phyloP scores from a whole-genome alignment of 1,140 invertebrate genomes.

The Scaptomyza pallida region DNA sequence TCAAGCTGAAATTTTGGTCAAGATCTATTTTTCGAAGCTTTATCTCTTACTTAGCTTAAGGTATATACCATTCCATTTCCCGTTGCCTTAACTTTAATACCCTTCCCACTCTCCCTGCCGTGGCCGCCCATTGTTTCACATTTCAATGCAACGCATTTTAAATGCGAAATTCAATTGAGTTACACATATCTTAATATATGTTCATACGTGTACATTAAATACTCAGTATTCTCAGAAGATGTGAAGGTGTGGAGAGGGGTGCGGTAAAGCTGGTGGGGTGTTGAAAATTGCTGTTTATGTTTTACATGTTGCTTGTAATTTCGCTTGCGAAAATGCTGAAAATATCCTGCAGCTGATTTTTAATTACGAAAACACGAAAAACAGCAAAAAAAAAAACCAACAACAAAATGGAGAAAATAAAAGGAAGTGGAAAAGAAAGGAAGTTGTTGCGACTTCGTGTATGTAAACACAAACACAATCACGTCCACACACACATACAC shows the following conservation, averaged over 20 bases:
- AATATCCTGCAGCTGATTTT: slow-evolving; percentile 80
- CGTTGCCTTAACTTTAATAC: not conserved
- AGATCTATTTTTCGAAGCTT: no score
- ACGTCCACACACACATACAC: slow-evolving; percentile 17
- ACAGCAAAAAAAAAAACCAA: slow-evolving; percentile 36
- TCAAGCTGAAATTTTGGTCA: no score
- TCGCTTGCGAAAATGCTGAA: slow-evolving; percentile 53
- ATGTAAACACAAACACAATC: slow-evolving; percentile 57
- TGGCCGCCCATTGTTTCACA: not conserved
- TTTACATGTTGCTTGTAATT: slow-evolving; percentile 60
- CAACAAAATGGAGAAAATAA: no score
- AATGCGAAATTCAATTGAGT: slow-evolving; percentile 39
- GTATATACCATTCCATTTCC: no score
- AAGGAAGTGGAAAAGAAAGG: slow-evolving; percentile 47
- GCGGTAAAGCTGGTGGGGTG: no score
- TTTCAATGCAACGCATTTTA: slow-evolving; percentile 24
- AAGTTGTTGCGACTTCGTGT: slow-evolving; percentile 71
- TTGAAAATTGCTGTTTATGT: slow-evolving; percentile 56
- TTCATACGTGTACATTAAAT: slow-evolving; percentile 12
- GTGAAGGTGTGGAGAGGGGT: not conserved
- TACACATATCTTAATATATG: slow-evolving; percentile 35
- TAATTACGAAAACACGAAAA: slow-evolving; percentile 74
- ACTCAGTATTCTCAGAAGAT: not conserved
- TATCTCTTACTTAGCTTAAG: no score
- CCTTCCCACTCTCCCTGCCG: no score